Percentiles rank a stretch among this genome's conserved stretches.
Evolutionary conservation across 2,888 invertebrate species (phyloP).

Genomic region (Capitulum mitella): DNA sequence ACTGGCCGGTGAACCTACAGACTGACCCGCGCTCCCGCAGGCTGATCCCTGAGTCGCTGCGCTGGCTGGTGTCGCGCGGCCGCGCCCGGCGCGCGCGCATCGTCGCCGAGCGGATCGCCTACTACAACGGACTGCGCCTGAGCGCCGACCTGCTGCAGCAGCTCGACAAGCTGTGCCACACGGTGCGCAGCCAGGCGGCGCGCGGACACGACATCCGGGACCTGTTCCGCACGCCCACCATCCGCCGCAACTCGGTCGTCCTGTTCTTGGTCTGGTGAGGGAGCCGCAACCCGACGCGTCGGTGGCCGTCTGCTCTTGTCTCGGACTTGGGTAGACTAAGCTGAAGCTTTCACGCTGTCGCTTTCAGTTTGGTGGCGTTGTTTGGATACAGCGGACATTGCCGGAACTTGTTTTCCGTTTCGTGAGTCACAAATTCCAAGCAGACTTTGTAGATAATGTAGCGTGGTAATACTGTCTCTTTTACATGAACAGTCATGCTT

Average conservation of each 20-base stretch:
- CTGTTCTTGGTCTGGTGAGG: constrained; percentile 42
- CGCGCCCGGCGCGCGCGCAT: constrained; percentile 34
- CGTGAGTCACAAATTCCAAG: too few relatives aligned
- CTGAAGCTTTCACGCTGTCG: too few relatives aligned
- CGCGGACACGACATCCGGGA: constrained; percentile 35
- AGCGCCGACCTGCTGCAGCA: constrained; percentile 31
- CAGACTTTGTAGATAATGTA: too few relatives aligned
- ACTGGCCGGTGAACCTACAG: too few relatives aligned
- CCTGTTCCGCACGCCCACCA: constrained; percentile 39
- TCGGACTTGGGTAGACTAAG: too few relatives aligned
- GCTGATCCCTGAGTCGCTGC: constrained; percentile 37
- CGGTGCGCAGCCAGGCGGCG: constrained; percentile 29
- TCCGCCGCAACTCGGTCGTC: constrained; percentile 40
- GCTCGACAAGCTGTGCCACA: constrained; percentile 31
- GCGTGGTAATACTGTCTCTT: too few relatives aligned
- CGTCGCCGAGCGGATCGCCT: constrained; percentile 33
- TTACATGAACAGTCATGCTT: too few relatives aligned
- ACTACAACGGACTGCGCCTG: constrained; percentile 34
- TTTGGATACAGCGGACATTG: too few relatives aligned
- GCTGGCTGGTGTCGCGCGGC: constrained; percentile 37
- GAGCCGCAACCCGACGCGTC: neutral
- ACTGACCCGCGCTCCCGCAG: too few relatives aligned
- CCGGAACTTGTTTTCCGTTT: too few relatives aligned
- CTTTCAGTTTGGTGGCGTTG: too few relatives aligned
- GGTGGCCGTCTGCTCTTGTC: too few relatives aligned